Conservation (phyloP, 2,888 invertebrate species). For the Apamea anceps region DNA sequence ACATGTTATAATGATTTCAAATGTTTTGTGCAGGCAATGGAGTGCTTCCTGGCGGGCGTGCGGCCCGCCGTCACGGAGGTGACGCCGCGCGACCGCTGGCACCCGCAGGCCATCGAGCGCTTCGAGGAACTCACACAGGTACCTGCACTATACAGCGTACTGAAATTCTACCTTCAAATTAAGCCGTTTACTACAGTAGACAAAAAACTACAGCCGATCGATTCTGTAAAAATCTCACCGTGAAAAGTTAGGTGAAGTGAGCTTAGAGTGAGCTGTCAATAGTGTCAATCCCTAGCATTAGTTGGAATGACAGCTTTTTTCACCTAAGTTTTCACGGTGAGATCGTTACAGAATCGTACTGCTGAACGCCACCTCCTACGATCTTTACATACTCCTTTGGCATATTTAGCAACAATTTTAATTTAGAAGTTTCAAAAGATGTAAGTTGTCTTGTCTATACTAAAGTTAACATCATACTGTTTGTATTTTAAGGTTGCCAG, state of each 20-base stretch:
- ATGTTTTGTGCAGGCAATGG: slow-evolving; percentile 92
- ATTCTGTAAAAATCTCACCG: too few relatives aligned
- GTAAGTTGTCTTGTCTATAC: too few relatives aligned
- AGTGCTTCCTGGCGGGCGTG: slow-evolving; percentile 95
- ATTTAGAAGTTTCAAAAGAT: not conserved
- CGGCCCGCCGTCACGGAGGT: slow-evolving; percentile 86
- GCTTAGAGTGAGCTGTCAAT: too few relatives aligned
- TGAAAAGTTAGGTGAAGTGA: too few relatives aligned
- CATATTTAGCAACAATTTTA: not conserved
- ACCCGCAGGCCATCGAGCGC: slow-evolving; percentile 91
- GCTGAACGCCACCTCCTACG: not conserved
- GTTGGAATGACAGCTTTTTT: too few relatives aligned
- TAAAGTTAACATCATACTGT: not conserved
- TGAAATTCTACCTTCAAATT: not conserved
- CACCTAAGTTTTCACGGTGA: too few relatives aligned
- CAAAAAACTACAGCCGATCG: too few relatives aligned
- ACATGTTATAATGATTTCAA: not conserved
- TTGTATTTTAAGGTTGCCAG: slow-evolving; percentile 90
- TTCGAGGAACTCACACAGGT: slow-evolving; percentile 93
- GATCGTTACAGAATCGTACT: too few relatives aligned
- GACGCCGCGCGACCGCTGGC: slow-evolving; percentile 88
- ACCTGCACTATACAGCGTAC: not conserved
- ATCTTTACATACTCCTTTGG: not conserved
- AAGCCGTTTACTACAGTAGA: too few relatives aligned
- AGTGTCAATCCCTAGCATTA: too few relatives aligned